Conservation (phyloP, 2,888 invertebrate species). For the Campopleginae sp. region DNA sequence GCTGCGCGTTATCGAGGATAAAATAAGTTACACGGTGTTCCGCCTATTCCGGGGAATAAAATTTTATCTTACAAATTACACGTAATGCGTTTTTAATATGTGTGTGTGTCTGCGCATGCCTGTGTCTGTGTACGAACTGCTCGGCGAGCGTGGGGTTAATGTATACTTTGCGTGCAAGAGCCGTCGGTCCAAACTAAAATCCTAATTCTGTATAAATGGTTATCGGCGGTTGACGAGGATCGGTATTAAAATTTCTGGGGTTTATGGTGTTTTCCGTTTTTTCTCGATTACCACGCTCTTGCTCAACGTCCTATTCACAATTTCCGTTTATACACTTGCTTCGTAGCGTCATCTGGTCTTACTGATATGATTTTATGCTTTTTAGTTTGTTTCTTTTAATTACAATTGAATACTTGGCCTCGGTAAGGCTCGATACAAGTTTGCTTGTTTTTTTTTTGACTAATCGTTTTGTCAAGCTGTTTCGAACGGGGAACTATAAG, state of each 20-base stretch:
- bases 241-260: conserved; percentile 43
- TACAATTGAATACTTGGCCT: conserved; percentile 68
- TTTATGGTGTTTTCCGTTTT: conserved; percentile 57
- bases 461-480: conserved; percentile 1
- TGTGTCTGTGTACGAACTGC: neutral
- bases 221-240: conserved; percentile 55
- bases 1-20: conserved; percentile 79
- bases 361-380: conserved; percentile 72
- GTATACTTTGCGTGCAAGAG: conserved; percentile 80
- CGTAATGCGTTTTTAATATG: conserved; percentile 67
- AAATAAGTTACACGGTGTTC: conserved; percentile 81
- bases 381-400: conserved; percentile 48
- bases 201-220: conserved; percentile 71
- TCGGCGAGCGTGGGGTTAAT: neutral
- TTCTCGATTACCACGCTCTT: conserved; percentile 56
- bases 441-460: no score
- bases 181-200: conserved; percentile 79
- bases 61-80: conserved; percentile 81
- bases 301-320: conserved; percentile 67
- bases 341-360: conserved; percentile 65
- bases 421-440: conserved; percentile 12
- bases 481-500: conserved; percentile 29
- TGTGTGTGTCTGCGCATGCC: conserved; percentile 3
- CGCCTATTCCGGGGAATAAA: conserved; percentile 71
- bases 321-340: conserved; percentile 71